phyloP scores from a whole-genome alignment of 1,140 invertebrate species.

The Drosophila ogumai region DNA sequence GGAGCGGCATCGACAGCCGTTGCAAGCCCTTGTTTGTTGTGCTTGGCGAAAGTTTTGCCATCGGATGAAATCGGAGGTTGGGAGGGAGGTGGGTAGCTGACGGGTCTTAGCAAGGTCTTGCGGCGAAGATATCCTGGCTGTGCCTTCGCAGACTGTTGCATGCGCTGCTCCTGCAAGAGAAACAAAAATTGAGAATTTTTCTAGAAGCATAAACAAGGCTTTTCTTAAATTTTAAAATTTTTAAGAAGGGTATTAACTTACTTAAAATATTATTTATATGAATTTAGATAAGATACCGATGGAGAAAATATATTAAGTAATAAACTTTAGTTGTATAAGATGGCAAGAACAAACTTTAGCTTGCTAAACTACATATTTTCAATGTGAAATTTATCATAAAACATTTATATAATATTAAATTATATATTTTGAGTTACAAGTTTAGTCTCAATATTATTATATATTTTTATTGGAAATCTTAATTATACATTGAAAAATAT shows the following conservation, averaged over 20 bases:
- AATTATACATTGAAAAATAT: not conserved
- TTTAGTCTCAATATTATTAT: not conserved
- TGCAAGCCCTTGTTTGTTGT: constrained; percentile 62
- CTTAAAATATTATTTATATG: not conserved
- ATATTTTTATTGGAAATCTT: too few relatives aligned
- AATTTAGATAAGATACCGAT: too few relatives aligned
- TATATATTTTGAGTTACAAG: too few relatives aligned
- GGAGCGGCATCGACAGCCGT: constrained; percentile 64
- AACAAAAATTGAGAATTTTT: not conserved
- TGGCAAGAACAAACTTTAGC: not conserved
- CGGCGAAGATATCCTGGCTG: constrained; percentile 12
- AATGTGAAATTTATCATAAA: not conserved
- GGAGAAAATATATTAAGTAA: not conserved
- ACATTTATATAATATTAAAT: not conserved
- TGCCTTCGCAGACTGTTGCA: constrained; percentile 51
- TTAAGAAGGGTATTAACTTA: not conserved
- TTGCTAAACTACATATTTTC: not conserved
- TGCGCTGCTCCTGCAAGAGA: constrained; percentile 24
- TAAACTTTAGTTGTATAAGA: not conserved
- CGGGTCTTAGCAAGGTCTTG: constrained; percentile 17
- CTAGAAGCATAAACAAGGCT: not conserved
- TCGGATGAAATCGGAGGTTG: constrained; percentile 5
- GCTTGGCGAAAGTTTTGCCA: constrained; percentile 61
- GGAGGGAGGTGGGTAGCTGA: not conserved
- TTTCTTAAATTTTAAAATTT: not conserved